Evolutionary conservation across 2,797 vertebrate species (phyloP).

Genomic region (Furcifer pardalis): DNA sequence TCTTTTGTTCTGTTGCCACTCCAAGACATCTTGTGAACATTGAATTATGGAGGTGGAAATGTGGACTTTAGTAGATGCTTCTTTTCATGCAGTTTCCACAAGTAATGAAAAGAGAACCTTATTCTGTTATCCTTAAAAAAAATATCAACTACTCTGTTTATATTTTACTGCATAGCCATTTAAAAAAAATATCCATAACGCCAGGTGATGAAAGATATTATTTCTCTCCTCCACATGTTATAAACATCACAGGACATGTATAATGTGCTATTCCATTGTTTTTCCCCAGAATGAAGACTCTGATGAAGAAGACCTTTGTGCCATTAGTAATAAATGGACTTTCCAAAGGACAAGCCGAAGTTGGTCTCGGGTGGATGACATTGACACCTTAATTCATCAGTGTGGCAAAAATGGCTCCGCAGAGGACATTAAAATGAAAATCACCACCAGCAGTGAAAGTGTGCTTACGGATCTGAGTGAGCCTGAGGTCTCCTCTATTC

Average conservation of each 20-base stretch:
- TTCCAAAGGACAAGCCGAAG: slow-evolving; percentile 95
- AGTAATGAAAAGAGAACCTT: slow-evolving; percentile 10
- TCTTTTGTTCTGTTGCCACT: too few species aligned
- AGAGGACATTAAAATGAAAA: slow-evolving; percentile 83
- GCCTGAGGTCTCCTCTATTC: slow-evolving; percentile 91
- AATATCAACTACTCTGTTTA: not conserved
- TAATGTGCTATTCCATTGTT: slow-evolving; percentile 18
- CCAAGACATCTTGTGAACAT: too few species aligned
- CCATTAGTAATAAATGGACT: slow-evolving; percentile 98
- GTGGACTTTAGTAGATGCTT: too few species aligned
- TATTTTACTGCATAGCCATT: not conserved
- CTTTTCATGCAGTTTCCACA: slow-evolving; percentile 9
- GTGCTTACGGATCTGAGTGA: slow-evolving; percentile 96
- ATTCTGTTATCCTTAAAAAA: not conserved
- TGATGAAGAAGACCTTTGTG: slow-evolving; percentile 96
- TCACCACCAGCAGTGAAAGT: slow-evolving; percentile 93
- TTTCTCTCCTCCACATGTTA: too few species aligned
- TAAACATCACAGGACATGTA: too few species aligned
- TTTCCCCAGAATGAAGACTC: slow-evolving; percentile 92
- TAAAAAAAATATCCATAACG: not conserved
- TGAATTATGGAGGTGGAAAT: too few species aligned
- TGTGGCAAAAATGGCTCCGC: slow-evolving; percentile 77
- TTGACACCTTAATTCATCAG: slow-evolving; percentile 83
- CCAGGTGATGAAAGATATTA: not conserved
- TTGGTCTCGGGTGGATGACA: slow-evolving; percentile 95